These are phyloP conservation scores for Zaprionus ghesquierei DNA, from an alignment of 1,140 invertebrate genomes.

Conservation along the genomic window DNA sequence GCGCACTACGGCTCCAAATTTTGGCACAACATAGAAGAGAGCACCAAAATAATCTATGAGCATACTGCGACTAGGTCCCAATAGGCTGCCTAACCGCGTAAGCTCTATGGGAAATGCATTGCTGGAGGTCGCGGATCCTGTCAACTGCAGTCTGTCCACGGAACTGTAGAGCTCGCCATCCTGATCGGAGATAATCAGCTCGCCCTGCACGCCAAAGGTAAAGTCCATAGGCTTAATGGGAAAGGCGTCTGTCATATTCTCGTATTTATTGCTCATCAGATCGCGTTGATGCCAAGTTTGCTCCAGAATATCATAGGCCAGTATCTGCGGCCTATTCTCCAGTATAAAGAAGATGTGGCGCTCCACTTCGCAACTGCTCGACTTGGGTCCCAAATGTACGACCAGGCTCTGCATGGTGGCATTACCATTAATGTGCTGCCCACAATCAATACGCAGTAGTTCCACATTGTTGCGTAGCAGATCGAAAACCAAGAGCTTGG, in stretches of 20 bases:
- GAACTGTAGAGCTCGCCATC: conserved; percentile 67
- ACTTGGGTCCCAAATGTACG: conserved; percentile 63
- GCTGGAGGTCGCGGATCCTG: background rate
- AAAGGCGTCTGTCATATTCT: conserved; percentile 55
- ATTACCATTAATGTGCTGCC: conserved; percentile 42
- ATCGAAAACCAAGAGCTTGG: conserved; percentile 75
- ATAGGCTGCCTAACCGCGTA: conserved; percentile 53
- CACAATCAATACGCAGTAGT: conserved; percentile 69
- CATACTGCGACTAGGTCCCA: conserved; percentile 67
- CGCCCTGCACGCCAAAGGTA: conserved; percentile 48
- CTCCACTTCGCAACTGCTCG: conserved; percentile 55
- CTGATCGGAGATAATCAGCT: conserved; percentile 59
- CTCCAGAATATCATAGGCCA: conserved; percentile 76
- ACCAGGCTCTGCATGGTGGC: conserved; percentile 40
- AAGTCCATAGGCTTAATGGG: conserved; percentile 70
- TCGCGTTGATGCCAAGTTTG: conserved; percentile 60
- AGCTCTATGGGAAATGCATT: conserved; percentile 38
- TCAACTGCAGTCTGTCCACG: conserved; percentile 24
- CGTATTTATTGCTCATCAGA: conserved; percentile 60
- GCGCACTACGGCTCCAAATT: conserved; percentile 74
- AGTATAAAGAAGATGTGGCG: conserved; percentile 69
- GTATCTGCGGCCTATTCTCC: conserved; percentile 41
- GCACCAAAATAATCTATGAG: conserved; percentile 56
- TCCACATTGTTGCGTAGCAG: conserved; percentile 69
- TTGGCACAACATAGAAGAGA: conserved; percentile 71